Base-by-base conservation (phyloP, 2,888 invertebrate species). In the Diogma glabrata region DNA sequence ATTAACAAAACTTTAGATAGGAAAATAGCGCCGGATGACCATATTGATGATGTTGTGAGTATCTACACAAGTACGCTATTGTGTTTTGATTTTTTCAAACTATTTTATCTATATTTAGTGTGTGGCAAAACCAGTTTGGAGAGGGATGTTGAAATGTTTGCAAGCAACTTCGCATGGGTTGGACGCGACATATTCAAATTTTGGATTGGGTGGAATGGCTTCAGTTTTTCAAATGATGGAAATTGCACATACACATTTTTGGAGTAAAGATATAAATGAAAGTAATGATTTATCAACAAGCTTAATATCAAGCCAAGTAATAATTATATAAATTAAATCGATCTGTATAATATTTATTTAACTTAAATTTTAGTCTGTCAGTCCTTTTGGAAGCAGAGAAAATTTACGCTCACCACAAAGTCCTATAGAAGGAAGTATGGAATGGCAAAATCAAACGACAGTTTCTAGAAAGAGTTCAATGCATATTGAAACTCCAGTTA, bases 211-310 rank as follows among this genome's bases (percentile, higher is more conserved):
- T 28, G 99, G 99, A 19, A 93, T 96, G 88, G 94, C 95, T 4
- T 93, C 95, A 0, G 91, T 92, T 17, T 96, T 94, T 70, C 93
- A 95, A 71, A 76, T 97, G 57, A 84, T 97, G 62, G 99, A 99
- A 76, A 94, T 99, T 64, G 91, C 94, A 3, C 97, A 99, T 68
- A 99, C 99, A 0, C 97, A 99, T 71, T 99, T 87, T 67, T 95
- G 94, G 92, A 87, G 87, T 59, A 87, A 89, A 64, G 92, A 92
- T 65, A 67, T 89, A 8, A 75, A 74, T 36, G 81, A 81, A 56
- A 75, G 74, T 23, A 67, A 74, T 60, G 75, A 72, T 43, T 63
- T 70, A 56, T 55, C 59, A 23, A 63, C 68, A n/a, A 69, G 69
- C 51, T 52, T 70, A 26, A 57, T 70, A 10, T 69, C 69, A 45